Percentiles rank a stretch among this genome's conserved stretches.
Evolutionary conservation across 2,888 invertebrate genomes (phyloP).

Genomic region (Helicoverpa assulta): DNA sequence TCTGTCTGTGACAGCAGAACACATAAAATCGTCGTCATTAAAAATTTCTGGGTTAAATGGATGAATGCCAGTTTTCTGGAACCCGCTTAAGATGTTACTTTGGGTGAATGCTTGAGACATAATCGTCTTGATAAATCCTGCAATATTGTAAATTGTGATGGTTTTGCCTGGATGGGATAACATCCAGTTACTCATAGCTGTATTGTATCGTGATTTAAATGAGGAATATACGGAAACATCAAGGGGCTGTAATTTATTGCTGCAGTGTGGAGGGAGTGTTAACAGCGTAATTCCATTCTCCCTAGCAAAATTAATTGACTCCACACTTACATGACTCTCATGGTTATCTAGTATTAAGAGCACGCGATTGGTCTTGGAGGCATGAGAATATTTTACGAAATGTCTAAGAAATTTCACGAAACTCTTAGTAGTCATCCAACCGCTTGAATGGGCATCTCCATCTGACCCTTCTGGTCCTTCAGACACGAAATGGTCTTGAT

Average conservation of each 20-base stretch:
- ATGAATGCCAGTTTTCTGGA: conserved; percentile 21
- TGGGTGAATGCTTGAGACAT: too few relatives aligned
- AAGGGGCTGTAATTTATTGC: conserved; percentile 31
- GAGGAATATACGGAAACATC: conserved; percentile 22
- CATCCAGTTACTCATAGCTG: conserved; percentile 27
- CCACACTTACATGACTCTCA: conserved; percentile 1
- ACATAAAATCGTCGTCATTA: conserved; percentile 1
- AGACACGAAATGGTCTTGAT: conserved; percentile 17
- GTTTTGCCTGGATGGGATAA: conserved; percentile 26
- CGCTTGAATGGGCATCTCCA: conserved; percentile 33
- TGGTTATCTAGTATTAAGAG: background rate
- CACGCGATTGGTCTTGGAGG: background rate
- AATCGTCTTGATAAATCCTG: too few relatives aligned
- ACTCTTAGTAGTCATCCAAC: conserved; percentile 28
- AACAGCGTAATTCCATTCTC: conserved; percentile 13
- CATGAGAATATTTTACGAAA: conserved; percentile 13
- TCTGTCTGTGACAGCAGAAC: too few relatives aligned
- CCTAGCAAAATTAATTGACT: background rate
- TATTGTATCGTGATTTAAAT: conserved; percentile 25
- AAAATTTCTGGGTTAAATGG: conserved; percentile 21
- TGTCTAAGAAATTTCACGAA: conserved; percentile 29
- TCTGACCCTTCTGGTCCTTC: conserved; percentile 28
- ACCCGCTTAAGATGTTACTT: background rate
- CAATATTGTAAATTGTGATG: conserved; percentile 7
- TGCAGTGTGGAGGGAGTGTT: conserved; percentile 30